phyloP scores from a whole-genome alignment of 37 sponge, comb jelly and placozoan species.

The Spongilla lacustris region DNA sequence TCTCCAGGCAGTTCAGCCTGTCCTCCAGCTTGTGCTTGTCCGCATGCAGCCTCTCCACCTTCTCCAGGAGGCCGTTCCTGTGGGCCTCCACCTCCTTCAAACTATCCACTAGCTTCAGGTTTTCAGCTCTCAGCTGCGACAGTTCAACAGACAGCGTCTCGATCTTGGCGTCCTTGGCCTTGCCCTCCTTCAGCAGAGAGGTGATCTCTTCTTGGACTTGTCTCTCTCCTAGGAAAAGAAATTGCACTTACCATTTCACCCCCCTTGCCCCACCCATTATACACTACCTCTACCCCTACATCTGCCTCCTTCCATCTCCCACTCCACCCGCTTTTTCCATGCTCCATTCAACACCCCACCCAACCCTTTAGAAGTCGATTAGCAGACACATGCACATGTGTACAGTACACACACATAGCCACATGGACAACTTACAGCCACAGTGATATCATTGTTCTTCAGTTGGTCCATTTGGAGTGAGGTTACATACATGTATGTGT shows the following conservation, averaged over 20 bases:
- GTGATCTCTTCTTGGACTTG: conserved; percentile 32
- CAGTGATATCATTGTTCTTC: too few relatives aligned
- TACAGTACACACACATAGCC: too few relatives aligned
- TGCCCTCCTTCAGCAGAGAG: conserved; percentile 25
- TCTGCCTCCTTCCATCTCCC: too few relatives aligned
- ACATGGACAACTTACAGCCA: too few relatives aligned
- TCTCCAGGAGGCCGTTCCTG: conserved; percentile 61
- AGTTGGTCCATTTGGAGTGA: too few relatives aligned
- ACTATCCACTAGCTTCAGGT: conserved; percentile 13
- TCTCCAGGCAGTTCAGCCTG: conserved; percentile 55
- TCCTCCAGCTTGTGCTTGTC: conserved; percentile 81
- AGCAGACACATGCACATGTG: too few relatives aligned
- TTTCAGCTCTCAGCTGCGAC: neutral
- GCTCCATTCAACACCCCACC: too few relatives aligned
- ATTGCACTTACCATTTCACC: neutral
- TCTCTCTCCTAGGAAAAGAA: neutral
- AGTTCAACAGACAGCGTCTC: conserved; percentile 8
- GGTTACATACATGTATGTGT: neutral
- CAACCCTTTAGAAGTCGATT: too few relatives aligned
- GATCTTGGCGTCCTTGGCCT: neutral
- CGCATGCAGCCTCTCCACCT: conserved; percentile 78
- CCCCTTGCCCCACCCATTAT: neutral
- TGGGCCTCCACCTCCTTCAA: conserved; percentile 27
- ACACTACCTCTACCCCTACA: neutral
- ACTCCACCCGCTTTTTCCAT: too few relatives aligned